Conservation (phyloP, 1,140 invertebrate genomes). For the Pseudomyrmex pallidus region DNA sequence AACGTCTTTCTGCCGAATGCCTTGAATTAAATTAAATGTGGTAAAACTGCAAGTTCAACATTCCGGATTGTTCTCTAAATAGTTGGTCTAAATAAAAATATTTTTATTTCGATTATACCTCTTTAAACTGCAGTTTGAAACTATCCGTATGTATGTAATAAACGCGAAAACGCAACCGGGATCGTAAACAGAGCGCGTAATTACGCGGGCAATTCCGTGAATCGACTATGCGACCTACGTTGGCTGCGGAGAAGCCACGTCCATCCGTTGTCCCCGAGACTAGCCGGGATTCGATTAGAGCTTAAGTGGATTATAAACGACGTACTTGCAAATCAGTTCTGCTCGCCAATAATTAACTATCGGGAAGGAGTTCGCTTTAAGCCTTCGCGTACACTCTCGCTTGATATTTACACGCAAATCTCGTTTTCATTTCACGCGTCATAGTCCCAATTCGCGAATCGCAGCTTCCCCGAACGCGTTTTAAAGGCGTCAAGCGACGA, state of each 20-base stretch:
- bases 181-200: constrained; percentile 53
- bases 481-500: too few species aligned
- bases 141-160: not conserved
- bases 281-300: constrained; percentile 71
- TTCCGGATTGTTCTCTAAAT: too few species aligned
- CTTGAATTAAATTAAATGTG: too few species aligned
- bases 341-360: constrained; percentile 73
- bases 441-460: not conserved
- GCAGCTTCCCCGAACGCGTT: not conserved
- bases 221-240: constrained; percentile 51
- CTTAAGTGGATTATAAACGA: constrained; percentile 75
- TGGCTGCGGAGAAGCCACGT: constrained; percentile 44
- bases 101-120: too few species aligned
- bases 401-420: constrained; percentile 62
- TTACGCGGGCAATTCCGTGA: constrained; percentile 31
- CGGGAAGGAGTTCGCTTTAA: constrained; percentile 73
- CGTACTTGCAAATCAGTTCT: constrained; percentile 75
- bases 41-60: too few species aligned
- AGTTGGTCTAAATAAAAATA: too few species aligned
- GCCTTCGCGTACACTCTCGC: constrained; percentile 45
- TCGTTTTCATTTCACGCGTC: constrained; percentile 52
- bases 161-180: not conserved
- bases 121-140: too few species aligned
- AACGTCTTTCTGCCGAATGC: too few species aligned
- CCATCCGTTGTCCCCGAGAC: constrained; percentile 63